phyloP scores from a whole-genome alignment of 2,888 invertebrate species.

The Apotomis turbidana region DNA sequence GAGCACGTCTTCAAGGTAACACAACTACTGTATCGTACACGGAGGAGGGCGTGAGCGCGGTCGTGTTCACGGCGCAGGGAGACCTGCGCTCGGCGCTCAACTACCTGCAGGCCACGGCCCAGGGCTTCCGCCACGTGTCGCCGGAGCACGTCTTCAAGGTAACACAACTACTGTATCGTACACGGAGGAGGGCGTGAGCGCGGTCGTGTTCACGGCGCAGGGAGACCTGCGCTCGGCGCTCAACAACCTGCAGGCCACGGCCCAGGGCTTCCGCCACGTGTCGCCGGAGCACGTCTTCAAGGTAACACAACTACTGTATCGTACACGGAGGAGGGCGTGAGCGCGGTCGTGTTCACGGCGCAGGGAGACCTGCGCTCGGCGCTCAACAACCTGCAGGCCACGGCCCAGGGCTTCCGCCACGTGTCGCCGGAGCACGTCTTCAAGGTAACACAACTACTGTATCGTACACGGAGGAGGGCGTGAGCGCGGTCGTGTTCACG shows the following conservation, averaged over 20 bases:
- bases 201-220: constrained; percentile 98
- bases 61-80: constrained; percentile 99
- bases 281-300: constrained; percentile 97
- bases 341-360: constrained; percentile 98
- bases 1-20: constrained; percentile 94
- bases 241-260: constrained; percentile 98
- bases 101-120: constrained; percentile 97
- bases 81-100: constrained; percentile 99
- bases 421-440: constrained; percentile 98
- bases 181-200: constrained; percentile 96
- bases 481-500: constrained; percentile 98
- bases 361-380: constrained; percentile 99
- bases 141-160: constrained; percentile 96
- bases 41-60: constrained; percentile 96
- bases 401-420: constrained; percentile 92
- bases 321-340: constrained; percentile 95
- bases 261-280: constrained; percentile 93
- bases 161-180: too few relatives aligned
- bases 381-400: constrained; percentile 98
- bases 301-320: too few relatives aligned
- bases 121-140: constrained; percentile 93
- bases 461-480: constrained; percentile 95
- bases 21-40: too few relatives aligned
- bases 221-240: constrained; percentile 99
- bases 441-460: constrained; percentile 84